These are phyloP conservation scores for Conops quadrifasciatus DNA, from an alignment of 2,888 invertebrate species.

Conservation along the genomic window DNA sequence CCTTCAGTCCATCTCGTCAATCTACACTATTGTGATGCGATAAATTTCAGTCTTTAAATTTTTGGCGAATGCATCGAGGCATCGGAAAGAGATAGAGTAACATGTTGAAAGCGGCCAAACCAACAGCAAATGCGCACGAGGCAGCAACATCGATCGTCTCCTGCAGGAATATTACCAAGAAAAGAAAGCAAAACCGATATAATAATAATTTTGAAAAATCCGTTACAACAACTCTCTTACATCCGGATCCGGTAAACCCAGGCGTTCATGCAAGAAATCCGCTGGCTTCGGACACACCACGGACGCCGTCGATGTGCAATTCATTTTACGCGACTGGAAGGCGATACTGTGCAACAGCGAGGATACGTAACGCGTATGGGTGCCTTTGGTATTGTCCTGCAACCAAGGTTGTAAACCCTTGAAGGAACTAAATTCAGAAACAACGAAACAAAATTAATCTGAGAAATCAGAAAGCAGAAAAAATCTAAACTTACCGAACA, in stretches of 20 bases:
- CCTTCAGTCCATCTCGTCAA: no score
- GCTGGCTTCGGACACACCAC: conserved; percentile 63
- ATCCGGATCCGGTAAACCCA: conserved; percentile 63
- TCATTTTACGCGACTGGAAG: conserved; percentile 71
- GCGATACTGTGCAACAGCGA: conserved; percentile 78
- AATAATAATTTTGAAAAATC: neutral
- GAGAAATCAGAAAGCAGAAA: neutral
- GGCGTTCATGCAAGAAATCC: conserved; percentile 63
- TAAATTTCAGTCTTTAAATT: conserved; percentile 72
- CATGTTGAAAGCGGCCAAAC: conserved; percentile 83
- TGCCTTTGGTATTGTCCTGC: conserved; percentile 80
- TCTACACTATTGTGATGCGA: no score
- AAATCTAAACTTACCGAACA: conserved; percentile 69
- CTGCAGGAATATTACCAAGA: conserved; percentile 68
- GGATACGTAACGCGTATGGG: conserved; percentile 82
- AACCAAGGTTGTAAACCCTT: conserved; percentile 84
- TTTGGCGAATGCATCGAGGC: conserved; percentile 84
- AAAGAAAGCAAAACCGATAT: conserved; percentile 40
- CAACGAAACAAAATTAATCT: conserved; percentile 32
- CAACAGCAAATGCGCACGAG: conserved; percentile 83
- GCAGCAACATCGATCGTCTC: conserved; percentile 81
- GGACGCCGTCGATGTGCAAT: conserved; percentile 65
- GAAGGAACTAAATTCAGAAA: conserved; percentile 70
- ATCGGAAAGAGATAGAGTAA: conserved; percentile 85
- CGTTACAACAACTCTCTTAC: conserved; percentile 46